Evolutionary conservation across 2,113 vertebrate species (phyloP).

Genomic region (Chelonoidis abingdonii): DNA sequence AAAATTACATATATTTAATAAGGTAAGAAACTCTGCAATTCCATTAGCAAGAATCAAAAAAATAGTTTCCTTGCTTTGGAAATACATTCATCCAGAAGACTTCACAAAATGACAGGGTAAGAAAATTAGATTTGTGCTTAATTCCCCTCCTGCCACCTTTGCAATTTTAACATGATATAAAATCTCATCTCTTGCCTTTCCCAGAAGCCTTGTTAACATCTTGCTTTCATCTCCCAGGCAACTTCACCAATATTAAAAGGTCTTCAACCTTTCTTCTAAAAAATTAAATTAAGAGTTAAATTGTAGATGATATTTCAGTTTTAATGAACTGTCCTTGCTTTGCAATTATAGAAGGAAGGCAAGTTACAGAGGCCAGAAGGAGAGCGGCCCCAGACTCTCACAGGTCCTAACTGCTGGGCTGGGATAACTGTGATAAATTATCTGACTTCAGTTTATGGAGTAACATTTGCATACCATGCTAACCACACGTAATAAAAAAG

Average conservation of each 20-base stretch:
- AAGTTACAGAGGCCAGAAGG: neutral
- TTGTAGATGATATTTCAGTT: neutral
- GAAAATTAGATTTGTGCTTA: neutral
- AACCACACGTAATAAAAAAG: neutral
- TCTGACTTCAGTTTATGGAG: neutral
- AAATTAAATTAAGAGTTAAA: neutral
- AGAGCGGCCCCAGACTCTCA: neutral
- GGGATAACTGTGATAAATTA: neutral
- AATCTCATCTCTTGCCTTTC: conserved; percentile 27
- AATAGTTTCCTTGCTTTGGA: neutral
- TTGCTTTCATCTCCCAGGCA: conserved; percentile 35
- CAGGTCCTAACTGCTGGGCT: neutral
- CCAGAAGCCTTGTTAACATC: conserved; percentile 25
- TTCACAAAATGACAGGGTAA: neutral
- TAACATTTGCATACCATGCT: neutral
- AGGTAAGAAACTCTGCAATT: conserved; percentile 11
- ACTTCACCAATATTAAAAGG: neutral
- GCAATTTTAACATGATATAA: neutral
- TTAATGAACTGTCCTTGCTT: neutral
- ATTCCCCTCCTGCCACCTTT: conserved; percentile 13
- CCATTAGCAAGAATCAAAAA: neutral
- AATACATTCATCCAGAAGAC: neutral
- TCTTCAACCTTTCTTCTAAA: conserved; percentile 24
- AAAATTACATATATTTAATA: neutral
- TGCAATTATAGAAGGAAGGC: neutral